Evolutionary conservation across 2,888 invertebrate genomes (phyloP).

Genomic region (Clusia tigrina): DNA sequence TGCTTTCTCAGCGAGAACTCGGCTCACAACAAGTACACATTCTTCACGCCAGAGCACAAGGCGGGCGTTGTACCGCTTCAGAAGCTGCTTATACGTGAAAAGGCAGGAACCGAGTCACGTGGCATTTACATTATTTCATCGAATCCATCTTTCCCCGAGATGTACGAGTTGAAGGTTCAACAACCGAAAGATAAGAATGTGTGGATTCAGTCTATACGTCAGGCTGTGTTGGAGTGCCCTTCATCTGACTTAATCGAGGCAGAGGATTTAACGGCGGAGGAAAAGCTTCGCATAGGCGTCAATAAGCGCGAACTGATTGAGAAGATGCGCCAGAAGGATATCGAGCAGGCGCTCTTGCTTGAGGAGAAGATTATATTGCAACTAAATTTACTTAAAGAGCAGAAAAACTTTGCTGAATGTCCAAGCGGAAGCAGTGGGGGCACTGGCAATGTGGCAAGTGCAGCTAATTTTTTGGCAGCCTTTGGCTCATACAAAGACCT

Average conservation of each 20-base stretch:
- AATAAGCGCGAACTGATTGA: conserved; percentile 69
- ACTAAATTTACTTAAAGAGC: conserved; percentile 73
- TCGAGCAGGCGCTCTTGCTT: conserved; percentile 82
- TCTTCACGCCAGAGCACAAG: conserved; percentile 94
- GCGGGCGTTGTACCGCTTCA: conserved; percentile 92
- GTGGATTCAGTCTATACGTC: conserved; percentile 89
- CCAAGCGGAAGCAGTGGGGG: neutral
- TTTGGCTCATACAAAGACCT: conserved; percentile 73
- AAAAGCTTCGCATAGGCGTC: conserved; percentile 70
- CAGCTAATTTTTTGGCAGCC: conserved; percentile 61
- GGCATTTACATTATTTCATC: conserved; percentile 94
- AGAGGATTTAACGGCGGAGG: conserved; percentile 78
- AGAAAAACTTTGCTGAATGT: conserved; percentile 45
- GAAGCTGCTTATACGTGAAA: conserved; percentile 90
- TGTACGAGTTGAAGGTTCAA: conserved; percentile 92
- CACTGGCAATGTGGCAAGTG: conserved; percentile 40
- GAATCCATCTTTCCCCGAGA: conserved; percentile 90
- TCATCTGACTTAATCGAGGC: conserved; percentile 78
- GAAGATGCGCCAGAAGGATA: conserved; percentile 85
- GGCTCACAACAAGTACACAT: conserved; percentile 87
- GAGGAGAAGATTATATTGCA: conserved; percentile 91
- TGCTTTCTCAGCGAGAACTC: conserved; percentile 92
- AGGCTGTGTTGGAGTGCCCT: conserved; percentile 84
- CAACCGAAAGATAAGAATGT: conserved; percentile 87
- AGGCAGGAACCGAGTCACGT: conserved; percentile 87